Evolutionary conservation across 2,797 vertebrate species (phyloP).

Genomic region (Muscicapa striata): DNA sequence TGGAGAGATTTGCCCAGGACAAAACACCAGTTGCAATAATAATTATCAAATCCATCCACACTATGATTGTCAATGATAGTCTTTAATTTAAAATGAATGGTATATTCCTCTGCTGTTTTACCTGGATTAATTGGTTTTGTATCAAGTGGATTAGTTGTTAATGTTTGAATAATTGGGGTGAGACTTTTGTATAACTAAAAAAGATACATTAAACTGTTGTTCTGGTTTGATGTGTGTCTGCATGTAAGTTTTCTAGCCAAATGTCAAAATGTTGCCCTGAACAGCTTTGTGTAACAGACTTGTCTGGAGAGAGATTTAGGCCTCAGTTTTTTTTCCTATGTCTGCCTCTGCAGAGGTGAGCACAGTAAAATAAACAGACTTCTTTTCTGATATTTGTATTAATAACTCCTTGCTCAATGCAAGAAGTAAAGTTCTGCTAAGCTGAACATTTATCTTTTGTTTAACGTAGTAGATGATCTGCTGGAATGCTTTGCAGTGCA

Average conservation of each 20-base stretch:
- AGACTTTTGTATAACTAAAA: constrained; percentile 6
- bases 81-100: constrained; percentile 2
- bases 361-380: background rate
- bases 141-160: constrained; percentile 28
- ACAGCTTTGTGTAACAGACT: background rate
- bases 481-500: background rate
- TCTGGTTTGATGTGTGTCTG: background rate
- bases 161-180: background rate
- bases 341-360: background rate
- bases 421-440: background rate
- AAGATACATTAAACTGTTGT: constrained; percentile 43
- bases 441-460: background rate
- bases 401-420: background rate
- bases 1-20: background rate
- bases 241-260: background rate
- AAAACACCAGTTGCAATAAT: background rate
- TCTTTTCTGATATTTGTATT: background rate
- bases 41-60: background rate
- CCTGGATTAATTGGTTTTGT: constrained; percentile 6
- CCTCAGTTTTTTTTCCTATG: background rate
- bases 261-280: background rate
- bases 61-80: background rate
- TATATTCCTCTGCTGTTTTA: background rate
- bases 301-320: background rate
- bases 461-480: background rate